Percentiles rank a stretch among this genome's conserved stretches.
Evolutionary conservation across 2,888 invertebrate genomes (phyloP).

Genomic region (Dysmachus trigonus): DNA sequence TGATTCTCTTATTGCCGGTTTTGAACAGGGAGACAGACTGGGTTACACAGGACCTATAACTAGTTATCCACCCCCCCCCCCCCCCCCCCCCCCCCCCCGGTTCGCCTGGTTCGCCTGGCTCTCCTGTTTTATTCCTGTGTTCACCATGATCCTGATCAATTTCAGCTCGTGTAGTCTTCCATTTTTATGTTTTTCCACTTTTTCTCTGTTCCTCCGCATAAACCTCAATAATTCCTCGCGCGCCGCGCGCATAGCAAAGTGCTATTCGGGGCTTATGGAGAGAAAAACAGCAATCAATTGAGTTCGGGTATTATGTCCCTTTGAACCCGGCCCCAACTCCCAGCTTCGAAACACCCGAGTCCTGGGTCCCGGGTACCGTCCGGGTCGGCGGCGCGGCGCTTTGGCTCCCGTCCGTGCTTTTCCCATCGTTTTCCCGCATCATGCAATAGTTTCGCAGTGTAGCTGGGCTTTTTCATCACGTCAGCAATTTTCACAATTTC

Average conservation of each 20-base stretch:
- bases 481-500: slow-evolving; percentile 53
- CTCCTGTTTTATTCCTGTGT: slow-evolving; percentile 48
- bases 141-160: slow-evolving; percentile 47
- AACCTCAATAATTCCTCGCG: slow-evolving; percentile 43
- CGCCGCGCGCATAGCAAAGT: slow-evolving; percentile 46
- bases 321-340: not conserved
- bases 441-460: slow-evolving; percentile 47
- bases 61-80: too few relatives aligned
- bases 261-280: slow-evolving; percentile 45
- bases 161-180: slow-evolving; percentile 42
- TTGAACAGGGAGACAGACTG: slow-evolving; percentile 33
- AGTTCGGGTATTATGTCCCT: slow-evolving; percentile 41
- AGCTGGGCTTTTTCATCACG: slow-evolving; percentile 52
- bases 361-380: too few relatives aligned
- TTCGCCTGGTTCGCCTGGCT: slow-evolving; percentile 39
- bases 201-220: slow-evolving; percentile 41
- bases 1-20: slow-evolving; percentile 41
- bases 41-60: slow-evolving; percentile 26
- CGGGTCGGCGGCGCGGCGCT: not conserved
- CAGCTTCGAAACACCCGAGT: not conserved
- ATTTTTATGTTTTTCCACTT: slow-evolving; percentile 40
- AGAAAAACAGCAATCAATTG: slow-evolving; percentile 49
- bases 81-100: too few relatives aligned
- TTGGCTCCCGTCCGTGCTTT: slow-evolving; percentile 6
- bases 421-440: slow-evolving; percentile 46